Evolutionary conservation across 2,888 invertebrate genomes (phyloP).

Genomic region (Koerneria pararmatus): DNA sequence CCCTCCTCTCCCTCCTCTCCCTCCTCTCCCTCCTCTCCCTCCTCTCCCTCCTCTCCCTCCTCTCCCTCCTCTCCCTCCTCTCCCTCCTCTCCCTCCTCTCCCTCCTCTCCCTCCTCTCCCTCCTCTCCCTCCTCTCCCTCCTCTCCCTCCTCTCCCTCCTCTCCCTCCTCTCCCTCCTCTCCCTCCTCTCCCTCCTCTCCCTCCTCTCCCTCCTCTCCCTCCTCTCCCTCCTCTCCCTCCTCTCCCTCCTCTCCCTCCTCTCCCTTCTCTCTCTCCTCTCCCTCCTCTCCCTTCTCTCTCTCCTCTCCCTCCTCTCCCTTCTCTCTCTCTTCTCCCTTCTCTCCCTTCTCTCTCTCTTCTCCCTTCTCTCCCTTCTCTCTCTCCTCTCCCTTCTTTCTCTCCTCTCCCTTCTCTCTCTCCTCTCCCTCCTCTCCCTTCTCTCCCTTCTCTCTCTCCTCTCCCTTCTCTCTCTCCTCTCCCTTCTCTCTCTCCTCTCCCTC

Average conservation of each 20-base stretch:
- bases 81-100: conserved; percentile 2
- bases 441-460: conserved; percentile 18
- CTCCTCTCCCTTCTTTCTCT: conserved; percentile 10
- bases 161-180: conserved; percentile 2
- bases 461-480: conserved; percentile 13
- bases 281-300: conserved; percentile 28
- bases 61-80: conserved; percentile 2
- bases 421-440: conserved; percentile 21
- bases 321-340: conserved; percentile 24
- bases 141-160: conserved; percentile 2
- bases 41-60: conserved; percentile 2
- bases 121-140: conserved; percentile 2
- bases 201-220: neutral
- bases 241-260: neutral
- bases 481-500: neutral
- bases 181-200: conserved; percentile 2
- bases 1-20: conserved; percentile 2
- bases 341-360: conserved; percentile 27
- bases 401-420: conserved; percentile 25
- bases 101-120: conserved; percentile 2
- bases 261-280: conserved; percentile 24
- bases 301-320: conserved; percentile 25
- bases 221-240: neutral
- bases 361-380: conserved; percentile 20
- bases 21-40: conserved; percentile 2